phyloP scores from a whole-genome alignment of 2,888 invertebrate species.

The Cancer borealis region DNA sequence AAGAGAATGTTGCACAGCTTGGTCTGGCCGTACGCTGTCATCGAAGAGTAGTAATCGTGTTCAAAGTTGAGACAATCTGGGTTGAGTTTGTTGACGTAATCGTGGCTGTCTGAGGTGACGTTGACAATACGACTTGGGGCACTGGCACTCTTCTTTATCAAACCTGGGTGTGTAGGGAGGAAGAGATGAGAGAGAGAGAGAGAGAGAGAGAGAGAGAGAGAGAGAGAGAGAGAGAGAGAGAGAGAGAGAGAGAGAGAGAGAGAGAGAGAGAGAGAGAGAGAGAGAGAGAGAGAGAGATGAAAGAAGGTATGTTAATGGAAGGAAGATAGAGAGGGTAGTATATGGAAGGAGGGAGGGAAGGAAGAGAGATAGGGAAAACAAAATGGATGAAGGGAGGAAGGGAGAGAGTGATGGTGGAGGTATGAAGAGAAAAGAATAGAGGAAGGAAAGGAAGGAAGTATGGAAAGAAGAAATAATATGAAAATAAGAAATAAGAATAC shows the following conservation, averaged over 20 bases:
- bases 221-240: background rate
- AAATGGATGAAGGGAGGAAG: background rate
- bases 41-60: conserved; percentile 45
- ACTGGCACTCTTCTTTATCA: conserved; percentile 61
- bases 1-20: conserved; percentile 71
- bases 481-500: too few species aligned
- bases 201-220: background rate
- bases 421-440: background rate
- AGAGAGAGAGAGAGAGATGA: background rate
- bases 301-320: background rate
- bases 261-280: background rate
- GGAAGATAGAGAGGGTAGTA: background rate
- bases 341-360: background rate
- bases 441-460: background rate
- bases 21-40: conserved; percentile 58
- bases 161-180: conserved; percentile 10
- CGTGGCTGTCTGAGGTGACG: conserved; percentile 49
- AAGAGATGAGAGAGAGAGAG: background rate
- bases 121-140: conserved; percentile 58
- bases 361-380: background rate
- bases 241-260: background rate
- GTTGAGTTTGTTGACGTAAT: conserved; percentile 54
- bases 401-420: background rate
- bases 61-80: conserved; percentile 62
- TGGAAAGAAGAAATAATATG: too few species aligned